phyloP scores from a whole-genome alignment of 2,797 vertebrate species.

The Pangasius krempfi region DNA sequence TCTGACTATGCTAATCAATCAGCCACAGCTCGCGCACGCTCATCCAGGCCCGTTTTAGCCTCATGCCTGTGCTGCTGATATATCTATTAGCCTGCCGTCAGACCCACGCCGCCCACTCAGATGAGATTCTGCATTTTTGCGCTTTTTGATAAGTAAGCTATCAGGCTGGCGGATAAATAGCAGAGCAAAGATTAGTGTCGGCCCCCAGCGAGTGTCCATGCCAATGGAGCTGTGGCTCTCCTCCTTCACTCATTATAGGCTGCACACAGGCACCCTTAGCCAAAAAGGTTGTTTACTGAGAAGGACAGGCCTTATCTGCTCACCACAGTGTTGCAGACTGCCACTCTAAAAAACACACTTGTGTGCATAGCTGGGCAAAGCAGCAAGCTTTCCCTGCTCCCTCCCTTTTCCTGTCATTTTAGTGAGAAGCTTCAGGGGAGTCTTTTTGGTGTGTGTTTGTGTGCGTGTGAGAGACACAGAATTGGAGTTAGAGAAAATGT shows the following conservation, averaged over 20 bases:
- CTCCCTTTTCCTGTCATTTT: constrained; percentile 32
- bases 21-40: constrained; percentile 88
- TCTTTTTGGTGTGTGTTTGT: constrained; percentile 45
- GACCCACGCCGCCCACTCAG: constrained; percentile 76
- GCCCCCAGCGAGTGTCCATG: constrained; percentile 74
- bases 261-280: constrained; percentile 70
- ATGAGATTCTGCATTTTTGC: constrained; percentile 89
- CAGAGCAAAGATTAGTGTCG: constrained; percentile 92
- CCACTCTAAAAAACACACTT: constrained; percentile 50
- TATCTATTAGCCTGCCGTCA: constrained; percentile 98
- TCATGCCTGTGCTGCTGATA: constrained; percentile 92
- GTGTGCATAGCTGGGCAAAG: constrained; percentile 44
- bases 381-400: constrained; percentile 22
- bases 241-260: constrained; percentile 80
- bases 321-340: constrained; percentile 41
- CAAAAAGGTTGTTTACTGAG: constrained; percentile 82
- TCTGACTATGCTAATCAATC: constrained; percentile 95
- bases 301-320: constrained; percentile 71
- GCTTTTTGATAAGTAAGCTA: constrained; percentile 93
- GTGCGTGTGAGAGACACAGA: constrained; percentile 7
- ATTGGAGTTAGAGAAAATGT: not conserved
- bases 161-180: constrained; percentile 95
- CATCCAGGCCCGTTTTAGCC: constrained; percentile 90
- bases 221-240: constrained; percentile 79
- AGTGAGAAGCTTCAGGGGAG: constrained; percentile 35